These are phyloP conservation scores for Harpegnathos saltator DNA, from an alignment of 1,140 invertebrate genomes.

Conservation along the genomic window DNA sequence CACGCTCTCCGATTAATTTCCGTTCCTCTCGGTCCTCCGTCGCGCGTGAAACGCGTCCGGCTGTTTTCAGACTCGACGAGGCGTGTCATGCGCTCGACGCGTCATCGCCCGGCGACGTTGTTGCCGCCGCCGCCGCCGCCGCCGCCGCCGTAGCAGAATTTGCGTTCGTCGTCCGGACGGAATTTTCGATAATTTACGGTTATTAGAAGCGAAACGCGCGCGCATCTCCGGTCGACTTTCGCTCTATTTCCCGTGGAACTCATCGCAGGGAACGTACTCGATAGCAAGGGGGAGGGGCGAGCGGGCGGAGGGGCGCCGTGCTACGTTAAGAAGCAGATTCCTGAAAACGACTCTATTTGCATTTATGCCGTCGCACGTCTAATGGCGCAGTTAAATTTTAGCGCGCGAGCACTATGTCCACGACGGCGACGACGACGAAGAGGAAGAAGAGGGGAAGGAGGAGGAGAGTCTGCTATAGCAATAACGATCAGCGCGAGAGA, in stretches of 20 bases:
- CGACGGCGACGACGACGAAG: background rate
- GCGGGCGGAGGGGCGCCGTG: too few relatives aligned
- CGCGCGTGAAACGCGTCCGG: slow-evolving; percentile 61
- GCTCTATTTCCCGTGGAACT: background rate
- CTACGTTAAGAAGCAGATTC: background rate
- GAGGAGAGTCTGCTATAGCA: too few relatives aligned
- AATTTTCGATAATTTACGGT: slow-evolving; percentile 26
- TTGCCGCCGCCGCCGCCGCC: background rate
- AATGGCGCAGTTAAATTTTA: slow-evolving; percentile 11
- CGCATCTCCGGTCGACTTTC: background rate
- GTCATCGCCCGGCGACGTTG: slow-evolving; percentile 46
- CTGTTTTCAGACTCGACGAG: slow-evolving; percentile 60
- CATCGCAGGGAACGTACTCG: background rate
- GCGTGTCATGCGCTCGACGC: slow-evolving; percentile 52
- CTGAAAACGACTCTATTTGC: background rate
- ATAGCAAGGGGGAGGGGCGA: too few relatives aligned
- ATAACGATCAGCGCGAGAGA: background rate
- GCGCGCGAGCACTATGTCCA: background rate
- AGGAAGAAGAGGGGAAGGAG: too few relatives aligned
- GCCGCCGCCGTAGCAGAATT: background rate
- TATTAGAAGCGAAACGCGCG: background rate
- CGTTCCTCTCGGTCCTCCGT: slow-evolving; percentile 52
- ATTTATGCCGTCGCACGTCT: background rate
- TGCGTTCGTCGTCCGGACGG: background rate
- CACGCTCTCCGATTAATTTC: slow-evolving; percentile 64